A percentile compares a stretch with the other conserved stretches of the same genome.
phyloP scores from a whole-genome alignment of 2,888 invertebrate species.

The Agrilus cyanescens region DNA sequence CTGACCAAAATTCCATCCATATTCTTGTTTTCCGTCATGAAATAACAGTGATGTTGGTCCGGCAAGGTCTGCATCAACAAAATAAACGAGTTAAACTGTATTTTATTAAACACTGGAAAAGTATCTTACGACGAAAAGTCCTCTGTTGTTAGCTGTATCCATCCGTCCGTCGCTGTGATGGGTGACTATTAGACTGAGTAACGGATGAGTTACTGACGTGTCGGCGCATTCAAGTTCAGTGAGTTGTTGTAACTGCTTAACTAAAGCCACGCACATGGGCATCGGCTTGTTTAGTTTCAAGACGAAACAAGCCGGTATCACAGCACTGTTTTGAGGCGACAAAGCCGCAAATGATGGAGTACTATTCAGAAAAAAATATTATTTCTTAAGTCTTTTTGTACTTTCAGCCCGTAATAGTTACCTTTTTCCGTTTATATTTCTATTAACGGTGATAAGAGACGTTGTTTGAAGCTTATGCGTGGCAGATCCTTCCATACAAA shows the following conservation, averaged over 20 bases:
- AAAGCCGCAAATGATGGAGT: conserved; percentile 71
- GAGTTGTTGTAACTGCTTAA: conserved; percentile 51
- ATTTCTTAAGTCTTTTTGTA: background rate
- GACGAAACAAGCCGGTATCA: conserved; percentile 84
- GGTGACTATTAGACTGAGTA: conserved; percentile 68
- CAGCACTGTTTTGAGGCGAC: conserved; percentile 73
- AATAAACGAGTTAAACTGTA: background rate
- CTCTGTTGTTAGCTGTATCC: conserved; percentile 60
- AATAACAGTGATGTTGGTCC: conserved; percentile 90
- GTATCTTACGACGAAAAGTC: conserved; percentile 69
- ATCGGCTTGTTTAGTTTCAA: conserved; percentile 68
- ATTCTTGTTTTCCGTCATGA: conserved; percentile 70
- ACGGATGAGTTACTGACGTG: conserved; percentile 44
- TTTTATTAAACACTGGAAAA: background rate
- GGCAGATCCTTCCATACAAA: conserved; percentile 79
- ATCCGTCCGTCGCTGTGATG: conserved; percentile 64
- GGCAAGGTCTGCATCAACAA: conserved; percentile 65
- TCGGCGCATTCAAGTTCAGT: conserved; percentile 48
- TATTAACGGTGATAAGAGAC: conserved; percentile 56
- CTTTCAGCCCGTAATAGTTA: conserved; percentile 27
- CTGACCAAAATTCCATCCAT: conserved; percentile 65
- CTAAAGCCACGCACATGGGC: conserved; percentile 69
- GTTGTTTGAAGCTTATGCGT: conserved; percentile 71
- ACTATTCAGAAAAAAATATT: conserved; percentile 33
- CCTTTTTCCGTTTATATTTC: conserved; percentile 64